These are phyloP conservation scores for Ptyas mucosa DNA, from an alignment of 2,113 vertebrate species.

Conservation along the genomic window DNA sequence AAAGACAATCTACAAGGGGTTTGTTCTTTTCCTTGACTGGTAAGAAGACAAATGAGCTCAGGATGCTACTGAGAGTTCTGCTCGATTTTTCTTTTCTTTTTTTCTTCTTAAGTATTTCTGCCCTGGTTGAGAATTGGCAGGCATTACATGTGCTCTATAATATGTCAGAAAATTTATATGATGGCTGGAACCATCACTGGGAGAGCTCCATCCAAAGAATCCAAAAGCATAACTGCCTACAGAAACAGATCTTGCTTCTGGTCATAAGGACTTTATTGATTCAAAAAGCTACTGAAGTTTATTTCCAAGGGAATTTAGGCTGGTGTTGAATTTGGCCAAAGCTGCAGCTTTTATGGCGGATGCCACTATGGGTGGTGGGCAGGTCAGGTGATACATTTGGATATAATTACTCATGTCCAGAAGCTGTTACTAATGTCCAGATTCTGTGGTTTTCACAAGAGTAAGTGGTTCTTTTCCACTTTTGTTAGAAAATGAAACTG, in stretches of 20 bases:
- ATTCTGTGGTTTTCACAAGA: not conserved
- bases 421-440: not conserved
- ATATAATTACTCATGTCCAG: not conserved
- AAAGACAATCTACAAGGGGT: not conserved
- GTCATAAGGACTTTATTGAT: not conserved
- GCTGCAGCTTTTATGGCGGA: not conserved
- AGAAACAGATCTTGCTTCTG: not conserved
- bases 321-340: not conserved
- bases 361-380: not conserved
- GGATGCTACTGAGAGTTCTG: not conserved
- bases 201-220: not conserved
- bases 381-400: not conserved
- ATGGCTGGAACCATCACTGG: not conserved
- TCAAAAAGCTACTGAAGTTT: not conserved
- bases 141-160: not conserved
- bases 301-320: not conserved
- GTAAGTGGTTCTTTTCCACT: not conserved
- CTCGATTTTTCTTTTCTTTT: not conserved
- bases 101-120: not conserved
- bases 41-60: not conserved
- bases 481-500: not conserved
- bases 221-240: not conserved
- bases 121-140: not conserved
- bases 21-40: no score
- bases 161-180: not conserved